These are phyloP conservation scores for Chiloscyllium plagiosum DNA, from an alignment of 2,113 vertebrate species.

Conservation along the genomic window DNA sequence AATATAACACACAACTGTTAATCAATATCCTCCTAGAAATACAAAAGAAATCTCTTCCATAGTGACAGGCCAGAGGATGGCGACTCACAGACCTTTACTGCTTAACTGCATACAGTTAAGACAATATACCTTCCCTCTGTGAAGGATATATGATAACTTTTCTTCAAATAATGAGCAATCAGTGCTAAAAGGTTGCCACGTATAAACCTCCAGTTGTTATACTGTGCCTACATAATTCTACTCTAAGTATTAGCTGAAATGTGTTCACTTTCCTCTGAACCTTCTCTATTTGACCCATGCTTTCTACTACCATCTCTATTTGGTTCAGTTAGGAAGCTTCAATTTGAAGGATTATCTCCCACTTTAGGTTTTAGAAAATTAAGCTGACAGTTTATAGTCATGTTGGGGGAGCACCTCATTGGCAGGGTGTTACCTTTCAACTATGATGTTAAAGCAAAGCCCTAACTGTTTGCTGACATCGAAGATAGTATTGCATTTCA, in stretches of 20 bases:
- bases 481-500: neutral
- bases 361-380: neutral
- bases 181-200: neutral
- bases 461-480: neutral
- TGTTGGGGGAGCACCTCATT: neutral
- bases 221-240: neutral
- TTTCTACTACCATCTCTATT: neutral
- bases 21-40: neutral
- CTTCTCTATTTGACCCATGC: neutral
- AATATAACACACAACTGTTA: neutral
- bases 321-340: neutral
- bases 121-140: neutral
- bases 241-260: neutral
- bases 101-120: neutral
- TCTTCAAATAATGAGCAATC: neutral
- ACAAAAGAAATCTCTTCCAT: neutral
- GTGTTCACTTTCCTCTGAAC: neutral
- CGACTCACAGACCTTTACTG: neutral
- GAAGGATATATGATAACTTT: neutral
- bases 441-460: neutral
- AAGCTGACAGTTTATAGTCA: neutral
- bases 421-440: neutral
- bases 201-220: neutral
- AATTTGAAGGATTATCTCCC: neutral
- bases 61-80: neutral